Evolutionary conservation across 1,140 invertebrate genomes (phyloP).

Genomic region (Heterodera schachtii): DNA sequence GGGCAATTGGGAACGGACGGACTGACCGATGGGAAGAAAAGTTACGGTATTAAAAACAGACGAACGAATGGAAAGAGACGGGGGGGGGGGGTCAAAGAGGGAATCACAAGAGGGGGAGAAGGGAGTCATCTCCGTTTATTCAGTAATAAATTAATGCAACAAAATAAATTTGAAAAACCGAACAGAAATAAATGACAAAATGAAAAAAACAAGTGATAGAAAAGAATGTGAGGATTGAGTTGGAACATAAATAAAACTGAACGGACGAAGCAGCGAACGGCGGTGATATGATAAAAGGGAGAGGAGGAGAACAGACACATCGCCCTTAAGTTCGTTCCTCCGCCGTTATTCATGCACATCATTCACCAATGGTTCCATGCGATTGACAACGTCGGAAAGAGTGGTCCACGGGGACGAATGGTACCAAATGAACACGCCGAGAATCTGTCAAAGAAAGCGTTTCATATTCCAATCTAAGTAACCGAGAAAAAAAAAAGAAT

Average conservation of each 20-base stretch:
- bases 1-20: neutral
- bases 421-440: conserved; percentile 28
- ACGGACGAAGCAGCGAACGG: conserved; percentile 1
- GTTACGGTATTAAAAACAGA: neutral
- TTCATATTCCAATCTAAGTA: no score
- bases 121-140: conserved; percentile 19
- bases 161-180: no score
- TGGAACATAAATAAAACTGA: neutral
- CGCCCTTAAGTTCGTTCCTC: neutral
- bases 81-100: conserved; percentile 36
- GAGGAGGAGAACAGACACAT: neutral
- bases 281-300: neutral
- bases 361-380: neutral
- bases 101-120: no score
- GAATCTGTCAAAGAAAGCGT: neutral
- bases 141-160: neutral
- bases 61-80: neutral
- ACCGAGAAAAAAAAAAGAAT: neutral
- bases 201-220: neutral
- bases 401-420: conserved; percentile 24
- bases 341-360: neutral
- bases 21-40: neutral
- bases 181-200: no score
- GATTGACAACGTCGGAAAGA: neutral
- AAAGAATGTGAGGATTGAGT: no score